Evolutionary conservation across 2,113 vertebrate species (phyloP).

Genomic region (Eurypyga helias): DNA sequence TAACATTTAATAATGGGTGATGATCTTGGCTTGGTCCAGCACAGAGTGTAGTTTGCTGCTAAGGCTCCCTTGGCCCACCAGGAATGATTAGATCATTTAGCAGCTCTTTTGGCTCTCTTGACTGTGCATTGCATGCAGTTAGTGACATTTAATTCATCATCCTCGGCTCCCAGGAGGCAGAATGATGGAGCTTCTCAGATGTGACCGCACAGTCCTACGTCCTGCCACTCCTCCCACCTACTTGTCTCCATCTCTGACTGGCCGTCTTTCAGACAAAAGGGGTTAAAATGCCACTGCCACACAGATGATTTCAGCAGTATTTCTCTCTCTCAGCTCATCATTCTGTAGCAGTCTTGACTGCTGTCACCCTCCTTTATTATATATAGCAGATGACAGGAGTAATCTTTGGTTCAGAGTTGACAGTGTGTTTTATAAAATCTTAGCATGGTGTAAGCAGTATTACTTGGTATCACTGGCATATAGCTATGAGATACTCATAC

Average conservation of each 20-base stretch:
- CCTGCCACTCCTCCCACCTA: slow-evolving; percentile 7
- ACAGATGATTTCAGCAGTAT: neutral
- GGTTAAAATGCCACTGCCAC: neutral
- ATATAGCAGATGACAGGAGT: neutral
- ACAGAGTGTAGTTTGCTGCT: neutral
- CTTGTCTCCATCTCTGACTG: neutral
- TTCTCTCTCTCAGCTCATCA: neutral
- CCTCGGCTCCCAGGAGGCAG: neutral
- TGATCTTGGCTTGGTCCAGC: neutral
- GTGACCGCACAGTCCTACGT: neutral
- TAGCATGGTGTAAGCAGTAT: neutral
- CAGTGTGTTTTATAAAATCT: neutral
- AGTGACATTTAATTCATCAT: slow-evolving; percentile 50
- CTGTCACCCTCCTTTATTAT: slow-evolving; percentile 44
- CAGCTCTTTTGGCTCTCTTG: neutral
- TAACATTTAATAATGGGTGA: neutral
- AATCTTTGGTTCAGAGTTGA: slow-evolving; percentile 32
- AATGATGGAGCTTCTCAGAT: neutral
- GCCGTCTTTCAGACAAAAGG: neutral
- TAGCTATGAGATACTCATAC: neutral
- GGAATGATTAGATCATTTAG: neutral
- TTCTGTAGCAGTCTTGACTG: neutral
- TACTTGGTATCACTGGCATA: neutral
- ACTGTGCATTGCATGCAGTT: neutral
- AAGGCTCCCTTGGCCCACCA: neutral